Evolutionary conservation across 2,888 invertebrate genomes (phyloP).

Genomic region (Dolichomitus sp.): DNA sequence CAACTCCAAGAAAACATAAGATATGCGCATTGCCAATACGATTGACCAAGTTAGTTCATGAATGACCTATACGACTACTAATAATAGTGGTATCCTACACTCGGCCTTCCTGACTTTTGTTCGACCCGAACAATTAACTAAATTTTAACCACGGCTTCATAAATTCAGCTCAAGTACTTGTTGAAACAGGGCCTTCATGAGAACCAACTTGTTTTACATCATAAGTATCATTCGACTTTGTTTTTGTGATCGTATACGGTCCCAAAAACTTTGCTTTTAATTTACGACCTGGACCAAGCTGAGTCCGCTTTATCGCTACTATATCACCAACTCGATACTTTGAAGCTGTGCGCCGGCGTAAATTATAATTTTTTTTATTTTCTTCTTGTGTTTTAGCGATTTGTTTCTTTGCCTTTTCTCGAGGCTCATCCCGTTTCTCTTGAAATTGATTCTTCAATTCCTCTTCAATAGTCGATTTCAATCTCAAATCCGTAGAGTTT

Average conservation of each 20-base stretch:
- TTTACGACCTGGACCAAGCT: slow-evolving; percentile 80
- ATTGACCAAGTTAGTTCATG: too few species aligned
- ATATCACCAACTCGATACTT: slow-evolving; percentile 66
- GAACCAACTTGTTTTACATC: slow-evolving; percentile 76
- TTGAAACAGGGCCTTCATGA: slow-evolving; percentile 72
- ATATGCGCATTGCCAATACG: too few species aligned
- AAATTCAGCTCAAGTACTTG: slow-evolving; percentile 72
- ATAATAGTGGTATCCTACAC: not conserved
- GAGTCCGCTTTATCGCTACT: slow-evolving; percentile 81
- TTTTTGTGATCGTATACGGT: slow-evolving; percentile 75
- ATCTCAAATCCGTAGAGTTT: not conserved
- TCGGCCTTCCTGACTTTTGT: not conserved
- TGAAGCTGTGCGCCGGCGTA: slow-evolving; percentile 47
- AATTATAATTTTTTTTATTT: slow-evolving; percentile 61
- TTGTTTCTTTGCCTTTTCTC: slow-evolving; percentile 44
- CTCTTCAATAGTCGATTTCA: not conserved
- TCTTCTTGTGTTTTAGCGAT: slow-evolving; percentile 63
- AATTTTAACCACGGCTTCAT: slow-evolving; percentile 71
- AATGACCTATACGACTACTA: too few species aligned
- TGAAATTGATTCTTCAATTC: slow-evolving; percentile 49
- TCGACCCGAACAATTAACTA: not conserved
- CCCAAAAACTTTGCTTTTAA: slow-evolving; percentile 79
- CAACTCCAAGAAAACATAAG: too few species aligned
- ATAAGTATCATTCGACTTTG: slow-evolving; percentile 77
- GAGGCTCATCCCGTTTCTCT: slow-evolving; percentile 53